These are phyloP conservation scores for Melikaiella ostensackeni DNA, from an alignment of 2,888 invertebrate genomes.

Conservation along the genomic window DNA sequence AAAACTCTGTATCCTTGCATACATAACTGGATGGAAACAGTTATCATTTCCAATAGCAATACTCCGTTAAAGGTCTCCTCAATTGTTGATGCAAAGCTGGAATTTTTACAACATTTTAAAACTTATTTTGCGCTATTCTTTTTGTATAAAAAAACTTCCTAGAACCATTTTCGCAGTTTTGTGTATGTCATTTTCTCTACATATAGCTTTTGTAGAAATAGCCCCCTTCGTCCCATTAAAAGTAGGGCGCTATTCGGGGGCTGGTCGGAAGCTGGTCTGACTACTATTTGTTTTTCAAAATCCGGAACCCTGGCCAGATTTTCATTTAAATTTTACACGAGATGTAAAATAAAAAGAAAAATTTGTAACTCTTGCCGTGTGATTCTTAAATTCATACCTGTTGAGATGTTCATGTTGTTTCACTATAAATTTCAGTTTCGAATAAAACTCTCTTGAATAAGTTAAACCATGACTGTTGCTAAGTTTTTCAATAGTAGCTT, in stretches of 20 bases:
- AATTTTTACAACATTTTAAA: background rate
- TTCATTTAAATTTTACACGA: background rate
- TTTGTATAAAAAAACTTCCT: no score
- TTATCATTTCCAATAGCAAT: conserved; percentile 54
- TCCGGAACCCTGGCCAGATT: no score
- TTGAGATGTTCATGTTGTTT: conserved; percentile 52
- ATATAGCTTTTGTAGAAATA: no score
- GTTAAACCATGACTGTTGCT: background rate
- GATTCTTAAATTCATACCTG: conserved; percentile 46
- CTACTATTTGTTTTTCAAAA: no score
- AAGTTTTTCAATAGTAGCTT: conserved; percentile 34
- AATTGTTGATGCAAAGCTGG: conserved; percentile 33
- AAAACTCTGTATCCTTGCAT: conserved; percentile 59
- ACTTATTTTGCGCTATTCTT: no score
- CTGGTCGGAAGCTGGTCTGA: no score
- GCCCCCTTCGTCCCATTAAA: no score
- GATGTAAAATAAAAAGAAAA: no score
- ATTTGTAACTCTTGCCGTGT: no score
- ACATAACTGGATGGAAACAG: conserved; percentile 54
- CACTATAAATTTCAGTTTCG: conserved; percentile 44
- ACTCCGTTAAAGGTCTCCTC: conserved; percentile 58
- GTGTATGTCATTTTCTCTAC: no score
- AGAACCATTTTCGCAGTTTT: no score
- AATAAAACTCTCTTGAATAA: conserved; percentile 28
- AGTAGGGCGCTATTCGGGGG: no score